phyloP scores from a whole-genome alignment of 2,888 invertebrate genomes.

The Microplitis manilae region DNA sequence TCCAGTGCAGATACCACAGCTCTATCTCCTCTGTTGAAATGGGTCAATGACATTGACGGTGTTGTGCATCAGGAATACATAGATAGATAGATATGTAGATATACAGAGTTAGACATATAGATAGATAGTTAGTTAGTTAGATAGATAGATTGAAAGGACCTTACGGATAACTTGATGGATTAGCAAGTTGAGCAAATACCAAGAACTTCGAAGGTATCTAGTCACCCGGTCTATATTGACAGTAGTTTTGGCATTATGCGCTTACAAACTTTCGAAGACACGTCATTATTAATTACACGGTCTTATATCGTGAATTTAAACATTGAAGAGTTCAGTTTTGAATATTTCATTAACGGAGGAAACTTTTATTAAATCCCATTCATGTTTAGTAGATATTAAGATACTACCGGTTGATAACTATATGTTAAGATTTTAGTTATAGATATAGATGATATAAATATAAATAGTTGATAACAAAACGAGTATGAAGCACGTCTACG shows the following conservation, averaged over 20 bases:
- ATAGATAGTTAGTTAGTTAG: not conserved
- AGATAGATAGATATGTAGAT: not conserved
- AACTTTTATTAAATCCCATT: not conserved
- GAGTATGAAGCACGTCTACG: constrained; percentile 4
- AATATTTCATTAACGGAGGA: not conserved
- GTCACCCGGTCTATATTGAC: not conserved
- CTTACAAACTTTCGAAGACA: too few species aligned
- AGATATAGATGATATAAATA: not conserved
- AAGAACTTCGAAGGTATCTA: constrained; percentile 7
- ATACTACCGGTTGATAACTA: not conserved
- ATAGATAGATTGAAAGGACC: not conserved
- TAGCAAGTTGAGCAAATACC: constrained; percentile 1
- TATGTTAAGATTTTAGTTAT: not conserved
- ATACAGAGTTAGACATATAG: not conserved
- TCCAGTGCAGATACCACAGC: not conserved
- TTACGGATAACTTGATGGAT: not conserved
- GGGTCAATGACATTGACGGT: constrained; percentile 33
- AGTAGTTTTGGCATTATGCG: not conserved
- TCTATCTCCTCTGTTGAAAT: constrained; percentile 25
- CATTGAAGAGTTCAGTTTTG: not conserved
- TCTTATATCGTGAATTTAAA: not conserved
- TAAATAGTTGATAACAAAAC: not conserved
- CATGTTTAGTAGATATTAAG: not conserved
- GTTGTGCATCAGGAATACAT: not conserved
- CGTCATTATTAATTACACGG: not conserved